phyloP scores from a whole-genome alignment of 2,113 vertebrate genomes.

The Tamias sibiricus region DNA sequence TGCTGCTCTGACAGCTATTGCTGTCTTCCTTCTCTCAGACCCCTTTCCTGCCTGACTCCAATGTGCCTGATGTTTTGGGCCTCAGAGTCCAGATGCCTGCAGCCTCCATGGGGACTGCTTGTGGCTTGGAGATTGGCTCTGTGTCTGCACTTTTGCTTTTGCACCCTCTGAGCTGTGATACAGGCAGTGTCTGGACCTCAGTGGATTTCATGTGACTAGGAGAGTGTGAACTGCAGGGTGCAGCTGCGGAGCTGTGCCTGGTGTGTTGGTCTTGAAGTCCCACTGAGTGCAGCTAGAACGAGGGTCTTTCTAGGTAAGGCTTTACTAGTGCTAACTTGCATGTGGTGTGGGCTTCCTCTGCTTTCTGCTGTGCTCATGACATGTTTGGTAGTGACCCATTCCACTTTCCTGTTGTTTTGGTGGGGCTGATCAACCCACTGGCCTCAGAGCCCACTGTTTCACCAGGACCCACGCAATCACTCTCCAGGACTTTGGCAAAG shows the following conservation, averaged over 20 bases:
- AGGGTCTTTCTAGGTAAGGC: not conserved
- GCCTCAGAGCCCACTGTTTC: too few species aligned
- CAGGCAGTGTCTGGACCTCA: not conserved
- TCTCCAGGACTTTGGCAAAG: too few species aligned
- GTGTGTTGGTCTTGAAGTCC: not conserved
- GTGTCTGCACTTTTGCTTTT: too few species aligned
- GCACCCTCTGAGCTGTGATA: not conserved
- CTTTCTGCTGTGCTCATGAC: not conserved
- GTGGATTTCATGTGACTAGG: not conserved
- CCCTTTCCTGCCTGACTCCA: not conserved
- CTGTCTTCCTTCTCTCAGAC: too few species aligned
- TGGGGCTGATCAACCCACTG: not conserved
- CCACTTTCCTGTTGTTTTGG: not conserved
- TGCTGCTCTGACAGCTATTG: too few species aligned
- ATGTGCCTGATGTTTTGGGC: fast-evolving
- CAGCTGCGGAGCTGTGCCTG: not conserved
- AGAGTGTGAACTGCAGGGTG: not conserved
- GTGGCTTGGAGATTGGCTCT: not conserved
- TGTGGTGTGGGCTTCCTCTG: fast-evolving
- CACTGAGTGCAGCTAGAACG: not conserved
- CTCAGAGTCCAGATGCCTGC: not conserved
- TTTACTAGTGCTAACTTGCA: too few species aligned
- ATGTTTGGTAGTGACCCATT: not conserved
- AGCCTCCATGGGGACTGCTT: too few species aligned
- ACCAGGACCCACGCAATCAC: not conserved